Evolutionary conservation across 2,113 vertebrate genomes (phyloP).

Genomic region (Pycnonotus jocosus): DNA sequence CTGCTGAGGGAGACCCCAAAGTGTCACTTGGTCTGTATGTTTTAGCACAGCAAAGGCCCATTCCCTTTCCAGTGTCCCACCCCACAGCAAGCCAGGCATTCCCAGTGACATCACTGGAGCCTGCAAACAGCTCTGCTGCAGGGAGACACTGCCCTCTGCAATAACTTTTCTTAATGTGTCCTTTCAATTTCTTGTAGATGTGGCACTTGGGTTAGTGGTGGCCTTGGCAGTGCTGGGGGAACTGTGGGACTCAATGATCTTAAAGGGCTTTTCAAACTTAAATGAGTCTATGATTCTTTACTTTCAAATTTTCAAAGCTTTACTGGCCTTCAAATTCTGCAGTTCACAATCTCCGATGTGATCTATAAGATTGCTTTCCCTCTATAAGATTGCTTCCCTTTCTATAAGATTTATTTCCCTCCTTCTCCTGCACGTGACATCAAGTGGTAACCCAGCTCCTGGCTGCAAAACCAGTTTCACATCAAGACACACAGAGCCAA

Average conservation of each 20-base stretch:
- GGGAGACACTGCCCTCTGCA: not conserved
- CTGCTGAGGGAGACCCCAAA: not conserved
- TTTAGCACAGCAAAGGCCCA: not conserved
- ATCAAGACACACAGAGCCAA: rapidly evolving
- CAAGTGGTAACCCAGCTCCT: not conserved
- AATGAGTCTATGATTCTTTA: not conserved
- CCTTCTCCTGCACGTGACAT: not conserved
- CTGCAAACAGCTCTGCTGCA: not conserved
- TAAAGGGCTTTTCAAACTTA: not conserved
- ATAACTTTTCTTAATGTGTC: not conserved
- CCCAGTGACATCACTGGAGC: not conserved
- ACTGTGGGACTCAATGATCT: not conserved
- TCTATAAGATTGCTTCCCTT: rapidly evolving
- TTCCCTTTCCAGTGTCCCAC: not conserved
- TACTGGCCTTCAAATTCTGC: not conserved
- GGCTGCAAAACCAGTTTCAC: not conserved
- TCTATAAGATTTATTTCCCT: not conserved
- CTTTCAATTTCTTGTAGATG: not conserved
- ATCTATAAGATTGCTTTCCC: rapidly evolving
- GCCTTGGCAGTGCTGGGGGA: not conserved
- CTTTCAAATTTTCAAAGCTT: not conserved
- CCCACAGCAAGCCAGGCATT: not conserved
- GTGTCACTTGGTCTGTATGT: not conserved
- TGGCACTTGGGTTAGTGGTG: not conserved
- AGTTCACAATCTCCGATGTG: not conserved